A percentile compares a stretch with the other conserved stretches of the same genome.
phyloP scores from a whole-genome alignment of 2,797 vertebrate species.

The Rhinatrema bivittatum region DNA sequence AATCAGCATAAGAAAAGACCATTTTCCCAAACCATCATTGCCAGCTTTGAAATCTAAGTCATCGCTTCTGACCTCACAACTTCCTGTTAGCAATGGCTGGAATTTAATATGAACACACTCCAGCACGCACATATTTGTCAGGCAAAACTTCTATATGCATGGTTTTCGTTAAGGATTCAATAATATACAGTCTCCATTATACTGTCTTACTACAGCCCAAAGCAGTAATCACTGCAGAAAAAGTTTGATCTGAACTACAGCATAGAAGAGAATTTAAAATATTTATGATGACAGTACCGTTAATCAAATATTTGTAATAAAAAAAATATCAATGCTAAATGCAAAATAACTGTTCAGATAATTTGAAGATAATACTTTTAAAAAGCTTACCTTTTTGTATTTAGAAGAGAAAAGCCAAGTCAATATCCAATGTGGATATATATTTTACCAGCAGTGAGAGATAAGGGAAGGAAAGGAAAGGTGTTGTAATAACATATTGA shows the following conservation, averaged over 20 bases:
- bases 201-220: not conserved
- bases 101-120: not conserved
- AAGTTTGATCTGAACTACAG: not conserved
- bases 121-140: not conserved
- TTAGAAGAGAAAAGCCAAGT: slow-evolving; percentile 3
- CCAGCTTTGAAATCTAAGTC: slow-evolving; percentile 3
- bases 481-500: no score
- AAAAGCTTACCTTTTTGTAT: slow-evolving; percentile 12
- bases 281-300: no score
- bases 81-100: not conserved
- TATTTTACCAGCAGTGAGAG: not conserved
- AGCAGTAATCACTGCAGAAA: not conserved
- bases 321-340: no score
- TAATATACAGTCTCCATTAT: no score
- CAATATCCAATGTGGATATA: slow-evolving; percentile 1
- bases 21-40: not conserved
- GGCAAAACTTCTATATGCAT: not conserved
- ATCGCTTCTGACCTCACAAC: not conserved
- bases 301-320: no score
- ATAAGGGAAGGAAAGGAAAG: not conserved
- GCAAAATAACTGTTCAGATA: no score
- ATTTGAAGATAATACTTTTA: slow-evolving; percentile 6
- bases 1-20: no score
- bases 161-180: not conserved
- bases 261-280: not conserved